Evolutionary conservation across 2,113 vertebrate genomes (phyloP).

Genomic region (Silurus meridionalis): DNA sequence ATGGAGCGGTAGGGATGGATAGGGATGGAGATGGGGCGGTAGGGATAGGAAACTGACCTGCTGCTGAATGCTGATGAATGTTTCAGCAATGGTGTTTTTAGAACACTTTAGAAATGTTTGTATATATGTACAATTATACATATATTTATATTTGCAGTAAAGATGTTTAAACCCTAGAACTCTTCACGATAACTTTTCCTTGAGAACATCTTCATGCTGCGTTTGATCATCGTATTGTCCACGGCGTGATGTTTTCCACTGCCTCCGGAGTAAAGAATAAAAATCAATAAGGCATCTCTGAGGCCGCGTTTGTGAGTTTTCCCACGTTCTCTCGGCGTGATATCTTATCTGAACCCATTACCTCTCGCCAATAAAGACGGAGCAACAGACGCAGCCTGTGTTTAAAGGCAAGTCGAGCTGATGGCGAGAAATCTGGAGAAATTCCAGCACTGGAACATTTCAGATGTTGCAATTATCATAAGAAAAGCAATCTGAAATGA

Average conservation of each 20-base stretch:
- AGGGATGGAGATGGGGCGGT: neutral
- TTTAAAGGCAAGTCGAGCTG: neutral
- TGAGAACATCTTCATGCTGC: neutral
- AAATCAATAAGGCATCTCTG: slow-evolving; percentile 9
- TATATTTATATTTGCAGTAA: neutral
- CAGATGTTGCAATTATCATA: neutral
- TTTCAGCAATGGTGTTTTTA: neutral
- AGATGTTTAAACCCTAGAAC: no score
- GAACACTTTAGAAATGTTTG: neutral
- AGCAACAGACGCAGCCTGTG: neutral
- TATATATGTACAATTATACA: neutral
- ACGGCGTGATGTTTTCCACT: neutral
- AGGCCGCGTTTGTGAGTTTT: slow-evolving; percentile 25
- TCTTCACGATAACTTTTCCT: neutral
- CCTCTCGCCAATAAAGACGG: neutral
- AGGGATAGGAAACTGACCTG: neutral
- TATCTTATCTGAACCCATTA: slow-evolving; percentile 32
- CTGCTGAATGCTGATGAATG: neutral
- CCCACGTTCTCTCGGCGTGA: neutral
- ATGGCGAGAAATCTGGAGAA: neutral
- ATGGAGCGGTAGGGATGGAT: neutral
- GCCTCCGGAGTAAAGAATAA: slow-evolving; percentile 14
- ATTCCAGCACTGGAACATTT: neutral
- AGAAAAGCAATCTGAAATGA: neutral
- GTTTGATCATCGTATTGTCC: neutral